Conservation (phyloP, 2,113 vertebrate species). For the Cinclus cinclus region DNA sequence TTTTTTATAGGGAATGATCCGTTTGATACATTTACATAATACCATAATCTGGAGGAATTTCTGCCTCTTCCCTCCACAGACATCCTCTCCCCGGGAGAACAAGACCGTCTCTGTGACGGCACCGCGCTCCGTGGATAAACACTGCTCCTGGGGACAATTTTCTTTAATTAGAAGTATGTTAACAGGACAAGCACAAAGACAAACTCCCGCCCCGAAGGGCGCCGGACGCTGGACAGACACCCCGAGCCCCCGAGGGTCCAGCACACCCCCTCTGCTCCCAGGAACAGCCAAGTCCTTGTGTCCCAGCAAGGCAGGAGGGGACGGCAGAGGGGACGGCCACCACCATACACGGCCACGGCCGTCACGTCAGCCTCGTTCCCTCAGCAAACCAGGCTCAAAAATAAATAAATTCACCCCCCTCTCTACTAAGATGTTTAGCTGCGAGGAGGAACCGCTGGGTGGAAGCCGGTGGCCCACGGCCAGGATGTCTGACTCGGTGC, state of each 20-base stretch:
- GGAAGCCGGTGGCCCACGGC: neutral
- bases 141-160: slow-evolving; percentile 53
- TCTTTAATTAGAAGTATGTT: slow-evolving; percentile 52
- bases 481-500: neutral
- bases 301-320: neutral
- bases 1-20: slow-evolving; percentile 50
- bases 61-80: slow-evolving; percentile 13
- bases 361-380: slow-evolving; percentile 1
- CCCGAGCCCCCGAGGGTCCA: neutral
- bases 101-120: slow-evolving; percentile 45
- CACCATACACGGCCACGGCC: neutral
- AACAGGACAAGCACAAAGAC: slow-evolving; percentile 39
- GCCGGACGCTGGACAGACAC: neutral
- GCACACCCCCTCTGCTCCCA: neutral
- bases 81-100: slow-evolving; percentile 42
- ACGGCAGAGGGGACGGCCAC: neutral
- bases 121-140: slow-evolving; percentile 4
- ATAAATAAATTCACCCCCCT: neutral
- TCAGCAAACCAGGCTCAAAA: neutral
- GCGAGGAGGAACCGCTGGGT: neutral
- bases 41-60: slow-evolving; percentile 65
- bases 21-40: slow-evolving; percentile 62
- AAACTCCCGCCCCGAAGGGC: neutral
- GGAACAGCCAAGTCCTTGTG: slow-evolving; percentile 29
- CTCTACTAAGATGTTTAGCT: neutral